A percentile compares a stretch with the other conserved stretches of the same genome.
Evolutionary conservation across 2,888 invertebrate genomes (phyloP).

Genomic region (Caenorhabditis zanzibari): DNA sequence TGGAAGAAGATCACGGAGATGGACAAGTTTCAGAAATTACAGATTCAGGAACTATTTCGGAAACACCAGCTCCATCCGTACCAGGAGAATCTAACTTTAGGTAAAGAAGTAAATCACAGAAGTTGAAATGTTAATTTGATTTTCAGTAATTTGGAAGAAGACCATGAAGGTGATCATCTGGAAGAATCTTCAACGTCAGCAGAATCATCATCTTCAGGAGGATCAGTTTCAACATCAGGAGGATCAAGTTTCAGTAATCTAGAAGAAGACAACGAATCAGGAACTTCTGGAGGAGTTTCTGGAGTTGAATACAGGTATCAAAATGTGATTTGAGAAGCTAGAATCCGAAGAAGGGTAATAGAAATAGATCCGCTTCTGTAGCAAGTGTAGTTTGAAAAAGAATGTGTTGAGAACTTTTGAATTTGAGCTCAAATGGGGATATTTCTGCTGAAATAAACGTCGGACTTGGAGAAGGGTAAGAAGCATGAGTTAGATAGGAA

Average conservation of each 20-base stretch:
- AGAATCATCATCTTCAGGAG: slow-evolving; percentile 11
- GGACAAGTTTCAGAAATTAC: slow-evolving; percentile 42
- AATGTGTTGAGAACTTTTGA: neutral
- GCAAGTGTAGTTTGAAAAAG: neutral
- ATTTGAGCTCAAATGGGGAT: slow-evolving; percentile 35
- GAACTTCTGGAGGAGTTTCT: neutral
- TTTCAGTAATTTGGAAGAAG: slow-evolving; percentile 57
- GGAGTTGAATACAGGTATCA: slow-evolving; percentile 41
- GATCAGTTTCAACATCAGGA: slow-evolving; percentile 21
- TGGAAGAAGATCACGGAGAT: slow-evolving; percentile 68
- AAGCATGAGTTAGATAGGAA: slow-evolving; percentile 46
- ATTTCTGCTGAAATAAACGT: slow-evolving; percentile 42
- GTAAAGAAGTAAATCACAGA: neutral
- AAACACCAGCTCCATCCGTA: slow-evolving; percentile 26
- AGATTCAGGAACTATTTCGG: slow-evolving; percentile 21
- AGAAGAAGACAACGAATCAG: slow-evolving; percentile 42
- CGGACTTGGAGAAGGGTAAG: slow-evolving; percentile 58
- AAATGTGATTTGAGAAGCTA: neutral
- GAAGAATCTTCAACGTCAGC: slow-evolving; percentile 22
- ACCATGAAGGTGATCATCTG: slow-evolving; percentile 47
- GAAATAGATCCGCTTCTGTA: neutral
- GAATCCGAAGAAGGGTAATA: neutral
- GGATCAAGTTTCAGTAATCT: slow-evolving; percentile 52
- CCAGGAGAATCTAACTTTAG: slow-evolving; percentile 49
- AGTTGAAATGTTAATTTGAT: neutral